Percentiles rank a stretch among this genome's conserved stretches.
These are phyloP conservation scores for Engraulis encrasicolus DNA, from an alignment of 2,113 vertebrate genomes.

Conservation along the genomic window DNA sequence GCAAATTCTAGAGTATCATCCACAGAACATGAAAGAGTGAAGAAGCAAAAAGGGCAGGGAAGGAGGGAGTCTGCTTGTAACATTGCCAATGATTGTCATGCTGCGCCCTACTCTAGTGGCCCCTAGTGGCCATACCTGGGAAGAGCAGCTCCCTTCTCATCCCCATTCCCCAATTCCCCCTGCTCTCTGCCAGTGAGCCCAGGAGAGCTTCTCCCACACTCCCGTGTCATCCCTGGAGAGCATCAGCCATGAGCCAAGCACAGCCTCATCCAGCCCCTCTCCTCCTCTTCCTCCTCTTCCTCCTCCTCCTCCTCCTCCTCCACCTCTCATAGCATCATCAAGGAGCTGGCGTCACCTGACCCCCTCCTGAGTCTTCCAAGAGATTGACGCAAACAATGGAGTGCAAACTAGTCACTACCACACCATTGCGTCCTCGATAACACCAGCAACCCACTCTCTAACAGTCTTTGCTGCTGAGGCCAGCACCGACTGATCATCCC, in stretches of 20 bases:
- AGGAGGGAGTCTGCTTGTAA: neutral
- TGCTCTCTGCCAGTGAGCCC: neutral
- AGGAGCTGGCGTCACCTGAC: neutral
- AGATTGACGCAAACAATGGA: neutral
- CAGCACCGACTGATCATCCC: neutral
- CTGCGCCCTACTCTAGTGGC: constrained; percentile 32
- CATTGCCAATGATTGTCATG: neutral
- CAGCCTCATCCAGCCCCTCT: neutral
- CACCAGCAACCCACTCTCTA: constrained; percentile 15
- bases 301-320: neutral
- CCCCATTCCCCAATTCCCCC: neutral
- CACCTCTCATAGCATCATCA: neutral
- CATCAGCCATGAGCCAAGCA: neutral
- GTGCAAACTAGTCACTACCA: neutral
- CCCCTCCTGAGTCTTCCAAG: neutral
- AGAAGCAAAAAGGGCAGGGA: neutral
- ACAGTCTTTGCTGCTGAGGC: constrained; percentile 30
- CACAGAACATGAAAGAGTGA: neutral
- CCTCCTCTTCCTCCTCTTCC: constrained; percentile 7
- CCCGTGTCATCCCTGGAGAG: neutral
- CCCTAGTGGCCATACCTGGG: constrained; percentile 37
- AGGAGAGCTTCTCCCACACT: constrained; percentile 1
- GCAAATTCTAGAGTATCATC: neutral
- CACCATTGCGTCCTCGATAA: neutral
- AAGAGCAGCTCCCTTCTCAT: constrained; percentile 21